phyloP scores from a whole-genome alignment of 2,888 invertebrate genomes.

The Brachycybe producta region DNA sequence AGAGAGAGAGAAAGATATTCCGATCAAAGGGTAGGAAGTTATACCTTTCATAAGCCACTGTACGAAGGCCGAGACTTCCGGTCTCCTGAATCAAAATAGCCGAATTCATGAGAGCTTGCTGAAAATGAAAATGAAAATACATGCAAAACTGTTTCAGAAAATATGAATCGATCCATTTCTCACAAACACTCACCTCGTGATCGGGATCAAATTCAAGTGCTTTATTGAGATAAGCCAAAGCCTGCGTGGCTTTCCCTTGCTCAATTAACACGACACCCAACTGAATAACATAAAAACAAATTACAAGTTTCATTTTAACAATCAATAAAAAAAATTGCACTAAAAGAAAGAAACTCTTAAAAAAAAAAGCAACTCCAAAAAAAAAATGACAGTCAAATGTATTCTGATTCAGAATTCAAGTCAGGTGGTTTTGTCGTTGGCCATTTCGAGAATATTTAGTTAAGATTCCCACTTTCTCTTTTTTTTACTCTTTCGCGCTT shows the following conservation, averaged over 20 bases:
- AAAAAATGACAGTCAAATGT: too few species aligned
- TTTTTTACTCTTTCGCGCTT: too few species aligned
- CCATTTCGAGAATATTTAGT: too few species aligned
- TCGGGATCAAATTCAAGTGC: constrained; percentile 85
- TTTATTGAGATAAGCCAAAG: constrained; percentile 80
- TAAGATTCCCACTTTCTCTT: too few species aligned
- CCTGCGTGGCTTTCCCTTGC: constrained; percentile 79
- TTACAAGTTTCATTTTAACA: too few species aligned
- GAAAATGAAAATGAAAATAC: background rate
- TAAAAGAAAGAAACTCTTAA: too few species aligned
- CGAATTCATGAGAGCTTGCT: constrained; percentile 80
- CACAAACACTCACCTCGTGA: constrained; percentile 46
- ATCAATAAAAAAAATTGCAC: too few species aligned
- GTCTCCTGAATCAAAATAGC: constrained; percentile 86
- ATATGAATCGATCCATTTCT: background rate
- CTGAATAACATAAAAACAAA: too few species aligned
- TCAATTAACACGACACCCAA: constrained; percentile 88
- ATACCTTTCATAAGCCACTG: constrained; percentile 40
- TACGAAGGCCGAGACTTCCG: constrained; percentile 63
- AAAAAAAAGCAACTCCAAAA: too few species aligned
- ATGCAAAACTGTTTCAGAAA: background rate
- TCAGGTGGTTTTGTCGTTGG: too few species aligned
- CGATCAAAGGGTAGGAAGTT: background rate
- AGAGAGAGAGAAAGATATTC: background rate
- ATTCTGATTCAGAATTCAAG: too few species aligned